Conservation (phyloP, 1,140 invertebrate species). For the Drosophila ogumai region DNA sequence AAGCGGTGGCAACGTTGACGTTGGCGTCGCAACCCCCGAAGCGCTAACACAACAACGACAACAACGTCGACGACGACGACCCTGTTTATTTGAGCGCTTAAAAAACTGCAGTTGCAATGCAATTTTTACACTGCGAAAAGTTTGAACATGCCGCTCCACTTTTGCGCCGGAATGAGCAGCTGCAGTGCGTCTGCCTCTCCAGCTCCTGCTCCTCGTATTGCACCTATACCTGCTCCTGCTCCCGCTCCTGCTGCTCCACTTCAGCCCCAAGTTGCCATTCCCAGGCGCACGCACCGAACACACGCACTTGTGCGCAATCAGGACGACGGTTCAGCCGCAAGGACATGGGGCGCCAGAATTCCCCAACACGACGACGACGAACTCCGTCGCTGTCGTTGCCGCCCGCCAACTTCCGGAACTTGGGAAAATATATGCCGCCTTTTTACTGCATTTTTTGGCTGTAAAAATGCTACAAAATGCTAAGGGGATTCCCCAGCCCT, state of each 20-base stretch:
- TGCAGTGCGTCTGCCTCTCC: slow-evolving; percentile 17
- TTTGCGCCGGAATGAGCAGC: slow-evolving; percentile 71
- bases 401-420: slow-evolving; percentile 61
- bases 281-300: slow-evolving; percentile 57
- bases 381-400: background rate
- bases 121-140: slow-evolving; percentile 78
- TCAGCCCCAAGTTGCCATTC: slow-evolving; percentile 44
- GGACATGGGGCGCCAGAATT: slow-evolving; percentile 37
- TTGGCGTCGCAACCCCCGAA: slow-evolving; percentile 60
- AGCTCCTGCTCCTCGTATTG: slow-evolving; percentile 8
- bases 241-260: slow-evolving; percentile 37
- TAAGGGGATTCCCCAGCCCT: slow-evolving; percentile 16
- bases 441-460: slow-evolving; percentile 32
- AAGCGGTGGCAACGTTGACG: slow-evolving; percentile 41
- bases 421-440: slow-evolving; percentile 18
- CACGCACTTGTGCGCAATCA: slow-evolving; percentile 78
- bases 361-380: slow-evolving; percentile 6
- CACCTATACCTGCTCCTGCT: slow-evolving; percentile 4
- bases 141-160: slow-evolving; percentile 79
- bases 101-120: slow-evolving; percentile 71
- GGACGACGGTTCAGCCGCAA: slow-evolving; percentile 48
- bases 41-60: slow-evolving; percentile 44
- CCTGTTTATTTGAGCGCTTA: slow-evolving; percentile 80
- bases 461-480: slow-evolving; percentile 68
- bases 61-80: slow-evolving; percentile 44